Conservation (phyloP, 2,113 vertebrate genomes). For the Solea senegalensis region DNA sequence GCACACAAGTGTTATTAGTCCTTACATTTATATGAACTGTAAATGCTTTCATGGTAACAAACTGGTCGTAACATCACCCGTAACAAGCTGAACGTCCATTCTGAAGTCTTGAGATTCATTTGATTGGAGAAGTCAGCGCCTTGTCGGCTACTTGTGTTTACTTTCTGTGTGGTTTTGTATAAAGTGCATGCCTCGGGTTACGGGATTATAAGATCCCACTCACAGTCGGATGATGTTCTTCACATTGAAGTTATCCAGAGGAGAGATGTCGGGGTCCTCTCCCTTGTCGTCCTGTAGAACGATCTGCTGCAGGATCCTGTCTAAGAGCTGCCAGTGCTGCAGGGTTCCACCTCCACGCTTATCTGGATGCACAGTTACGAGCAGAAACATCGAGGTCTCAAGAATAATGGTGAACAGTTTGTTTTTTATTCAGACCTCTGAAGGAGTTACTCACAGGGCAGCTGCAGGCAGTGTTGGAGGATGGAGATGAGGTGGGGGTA, state of each 20-base stretch:
- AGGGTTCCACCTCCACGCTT: slow-evolving; percentile 88
- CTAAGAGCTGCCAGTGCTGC: slow-evolving; percentile 96
- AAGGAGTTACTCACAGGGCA: slow-evolving; percentile 89
- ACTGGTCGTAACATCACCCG: no score
- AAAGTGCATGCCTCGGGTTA: not conserved
- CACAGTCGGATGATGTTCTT: slow-evolving; percentile 97
- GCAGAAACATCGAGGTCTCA: not conserved
- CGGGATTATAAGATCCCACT: slow-evolving; percentile 62
- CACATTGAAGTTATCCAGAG: slow-evolving; percentile 95
- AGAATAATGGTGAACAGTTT: not conserved
- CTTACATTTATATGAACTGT: no score
- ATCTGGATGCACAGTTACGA: slow-evolving; percentile 76
- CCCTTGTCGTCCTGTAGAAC: slow-evolving; percentile 95
- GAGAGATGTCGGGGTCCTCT: slow-evolving; percentile 90
- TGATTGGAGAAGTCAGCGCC: no score
- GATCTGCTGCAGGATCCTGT: slow-evolving; percentile 96
- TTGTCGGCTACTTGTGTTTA: not conserved
- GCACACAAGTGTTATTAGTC: no score
- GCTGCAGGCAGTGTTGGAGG: slow-evolving; percentile 95
- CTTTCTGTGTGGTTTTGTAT: not conserved
- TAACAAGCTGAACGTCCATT: no score
- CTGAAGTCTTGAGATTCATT: no score
- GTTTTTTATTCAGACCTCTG: not conserved
- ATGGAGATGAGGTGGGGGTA: slow-evolving; percentile 96
- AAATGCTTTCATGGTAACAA: no score